Evolutionary conservation across 2,797 vertebrate genomes (phyloP), one percentile per base, ranked within the genome.

Genomic region (Pitangus sulphuratus): DNA sequence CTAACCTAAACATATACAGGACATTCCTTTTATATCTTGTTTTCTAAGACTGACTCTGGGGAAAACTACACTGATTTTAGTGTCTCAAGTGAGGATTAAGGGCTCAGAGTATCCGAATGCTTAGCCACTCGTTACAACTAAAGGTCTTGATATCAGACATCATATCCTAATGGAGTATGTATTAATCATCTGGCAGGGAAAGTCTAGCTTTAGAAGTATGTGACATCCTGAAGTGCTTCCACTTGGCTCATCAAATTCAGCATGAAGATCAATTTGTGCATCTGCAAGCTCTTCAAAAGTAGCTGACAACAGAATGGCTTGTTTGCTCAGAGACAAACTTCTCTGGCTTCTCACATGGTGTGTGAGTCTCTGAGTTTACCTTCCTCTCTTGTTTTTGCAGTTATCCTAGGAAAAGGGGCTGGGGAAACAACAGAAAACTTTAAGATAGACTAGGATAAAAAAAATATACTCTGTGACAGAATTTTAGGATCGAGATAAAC

Each of bases 271-370:
- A 69, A 77, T 85, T 83, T 87, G 57, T 75, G 50, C 87, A 93
- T 93, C 92, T 91, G 92, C 78, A 89, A 50, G 57, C 90, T 91
- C 84, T 95, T 78, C 82, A 94, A 78, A 95, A 95, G 79, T 64
- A 90, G 82, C 82, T 95, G 84, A 83, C 3, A 8, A 62, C 37
- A 83, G 79, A 95, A 71, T 10, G 51, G n/a, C 54, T 84, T 84
- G 15, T 81, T 89, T 91, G 35, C 65, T 84, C 45, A 35, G 44
- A 60, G 57, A 28, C 19, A 77, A 64, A 80, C 11, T 93, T 92
- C 37, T 81, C 30, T 3, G 1, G 26, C 45, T 71, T 74, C 8
- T 50, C 77, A 31, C 22, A n/a, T 21, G 25, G 20, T 82, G 9
- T 61, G 30, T 21, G n/a, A 85, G 16, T 70, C 26, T 69, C 71